Base-by-base conservation (phyloP, 2,113 vertebrate species). In the Rhabdomys dilectus region DNA sequence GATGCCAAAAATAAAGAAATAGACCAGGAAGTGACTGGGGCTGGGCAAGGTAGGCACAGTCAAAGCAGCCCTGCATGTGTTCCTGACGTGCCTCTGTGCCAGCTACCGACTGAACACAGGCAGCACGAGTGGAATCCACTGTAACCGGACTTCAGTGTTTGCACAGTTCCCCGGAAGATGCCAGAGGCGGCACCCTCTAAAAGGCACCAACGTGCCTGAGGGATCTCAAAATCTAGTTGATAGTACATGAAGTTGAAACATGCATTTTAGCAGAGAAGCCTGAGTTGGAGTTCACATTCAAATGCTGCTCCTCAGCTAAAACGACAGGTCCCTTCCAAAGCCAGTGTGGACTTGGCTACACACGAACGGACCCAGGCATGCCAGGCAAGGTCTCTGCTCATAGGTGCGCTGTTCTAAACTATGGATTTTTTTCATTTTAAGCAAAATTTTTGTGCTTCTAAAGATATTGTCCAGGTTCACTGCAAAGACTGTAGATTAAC, bases 11-110 rank as follows among this genome's bases (percentile, higher is more conserved):
- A 88, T 51, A 88, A 94, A 85, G 86, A 92, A 93, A 51, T 26
- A 51, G n/a, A 94, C 89, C 56, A 64, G 95, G 91, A 96, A 96
- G 81, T 70, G 42, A 81, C 12, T 1, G 36, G 66, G 73, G 58
- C 12, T 93, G 17, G 53, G 70, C 60, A 64, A 88, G 76, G 86
- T 10, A 80, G 76, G 70, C 58, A 62, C 39, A 76, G 64, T 12
- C 48, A 66, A 34, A 66, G 80, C 4, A 0, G 75, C 21, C 58
- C 21, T 11, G 3, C 24, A 34, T 51, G 4, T 21, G 21, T 21
- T 87, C 88, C 66, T 48, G 3, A 26, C 53, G 5, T 1, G 3
- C 72, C 53, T 76, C 66, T 17, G 48, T 19, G 51, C 42, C 64
- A 7, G n/a, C 93, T 12, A 3, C 36, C 1, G 51, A 73, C 48